These are phyloP conservation scores for Erinaceus europaeus DNA, from an alignment of 2,113 vertebrate species.

Conservation along the genomic window DNA sequence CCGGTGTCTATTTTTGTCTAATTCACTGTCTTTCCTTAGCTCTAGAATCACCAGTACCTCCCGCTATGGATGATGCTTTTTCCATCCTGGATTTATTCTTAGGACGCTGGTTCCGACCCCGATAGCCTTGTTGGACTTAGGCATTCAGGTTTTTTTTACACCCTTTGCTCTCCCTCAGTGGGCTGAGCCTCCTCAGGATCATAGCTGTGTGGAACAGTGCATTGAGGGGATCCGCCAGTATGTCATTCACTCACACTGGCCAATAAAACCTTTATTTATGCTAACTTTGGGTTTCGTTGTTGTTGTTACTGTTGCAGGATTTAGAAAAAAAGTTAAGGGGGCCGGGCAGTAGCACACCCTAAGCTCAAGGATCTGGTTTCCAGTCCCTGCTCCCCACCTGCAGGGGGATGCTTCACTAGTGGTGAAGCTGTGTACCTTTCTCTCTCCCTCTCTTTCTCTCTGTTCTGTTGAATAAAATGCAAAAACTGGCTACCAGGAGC, in stretches of 20 bases:
- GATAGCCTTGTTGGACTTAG: slow-evolving; percentile 62
- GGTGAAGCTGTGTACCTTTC: no score
- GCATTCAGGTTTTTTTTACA: neutral
- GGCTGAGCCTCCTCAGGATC: neutral
- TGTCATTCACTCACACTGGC: slow-evolving; percentile 3
- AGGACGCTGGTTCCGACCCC: slow-evolving; percentile 76
- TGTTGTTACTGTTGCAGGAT: slow-evolving; percentile 3
- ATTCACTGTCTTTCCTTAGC: slow-evolving; percentile 48
- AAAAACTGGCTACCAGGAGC: no score
- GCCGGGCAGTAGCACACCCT: no score
- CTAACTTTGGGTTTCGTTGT: neutral
- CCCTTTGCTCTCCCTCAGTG: neutral
- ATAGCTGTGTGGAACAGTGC: neutral
- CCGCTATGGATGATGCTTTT: slow-evolving; percentile 31
- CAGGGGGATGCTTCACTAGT: no score
- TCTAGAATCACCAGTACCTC: neutral
- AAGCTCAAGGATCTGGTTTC: no score
- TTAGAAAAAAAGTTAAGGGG: no score
- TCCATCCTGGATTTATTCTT: slow-evolving; percentile 76
- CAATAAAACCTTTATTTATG: slow-evolving; percentile 85
- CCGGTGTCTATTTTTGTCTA: neutral
- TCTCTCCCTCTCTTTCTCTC: neutral
- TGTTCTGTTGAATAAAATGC: no score
- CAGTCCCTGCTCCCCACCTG: no score
- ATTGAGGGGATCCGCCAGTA: slow-evolving; percentile 14